Conservation (phyloP, 1,140 invertebrate genomes). For the Drosophila arawakana region DNA sequence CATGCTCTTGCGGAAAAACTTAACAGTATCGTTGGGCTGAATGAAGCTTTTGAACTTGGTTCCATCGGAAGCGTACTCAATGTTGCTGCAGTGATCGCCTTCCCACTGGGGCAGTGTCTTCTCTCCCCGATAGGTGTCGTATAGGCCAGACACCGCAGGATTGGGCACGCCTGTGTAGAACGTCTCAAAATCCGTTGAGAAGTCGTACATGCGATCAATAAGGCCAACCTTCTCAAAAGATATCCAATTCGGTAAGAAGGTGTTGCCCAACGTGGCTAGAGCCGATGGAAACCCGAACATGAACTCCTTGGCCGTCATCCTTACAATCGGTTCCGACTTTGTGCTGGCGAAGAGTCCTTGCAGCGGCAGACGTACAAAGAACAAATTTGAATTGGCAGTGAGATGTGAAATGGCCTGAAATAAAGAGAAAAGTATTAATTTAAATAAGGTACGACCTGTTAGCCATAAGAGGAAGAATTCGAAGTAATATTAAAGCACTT, state of each 20-base stretch:
- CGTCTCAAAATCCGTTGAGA: slow-evolving; percentile 91
- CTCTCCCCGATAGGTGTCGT: slow-evolving; percentile 91
- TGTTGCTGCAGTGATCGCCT: slow-evolving; percentile 89
- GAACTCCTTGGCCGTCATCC: slow-evolving; percentile 92
- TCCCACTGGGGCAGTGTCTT: slow-evolving; percentile 91
- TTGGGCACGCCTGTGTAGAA: slow-evolving; percentile 91
- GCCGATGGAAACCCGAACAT: slow-evolving; percentile 92
- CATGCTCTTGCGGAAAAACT: slow-evolving; percentile 93
- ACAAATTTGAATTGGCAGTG: slow-evolving; percentile 86
- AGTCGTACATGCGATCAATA: slow-evolving; percentile 95
- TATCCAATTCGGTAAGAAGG: slow-evolving; percentile 91
- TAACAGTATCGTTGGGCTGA: slow-evolving; percentile 87
- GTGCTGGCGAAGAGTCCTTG: slow-evolving; percentile 89
- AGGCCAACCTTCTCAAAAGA: slow-evolving; percentile 92
- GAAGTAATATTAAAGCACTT: too few relatives aligned
- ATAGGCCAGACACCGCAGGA: slow-evolving; percentile 87
- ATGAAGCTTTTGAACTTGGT: slow-evolving; percentile 91
- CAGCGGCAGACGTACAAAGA: slow-evolving; percentile 88
- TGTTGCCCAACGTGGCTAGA: slow-evolving; percentile 90
- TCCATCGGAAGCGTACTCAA: slow-evolving; percentile 93
- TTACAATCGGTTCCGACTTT: slow-evolving; percentile 88
- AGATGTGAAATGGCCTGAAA: slow-evolving; percentile 92
- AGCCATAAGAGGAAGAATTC: too few relatives aligned
- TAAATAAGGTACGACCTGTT: background rate
- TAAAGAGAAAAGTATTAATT: background rate